Evolutionary conservation across 2,888 invertebrate species (phyloP).

Genomic region (Arrhopalites spinosus): DNA sequence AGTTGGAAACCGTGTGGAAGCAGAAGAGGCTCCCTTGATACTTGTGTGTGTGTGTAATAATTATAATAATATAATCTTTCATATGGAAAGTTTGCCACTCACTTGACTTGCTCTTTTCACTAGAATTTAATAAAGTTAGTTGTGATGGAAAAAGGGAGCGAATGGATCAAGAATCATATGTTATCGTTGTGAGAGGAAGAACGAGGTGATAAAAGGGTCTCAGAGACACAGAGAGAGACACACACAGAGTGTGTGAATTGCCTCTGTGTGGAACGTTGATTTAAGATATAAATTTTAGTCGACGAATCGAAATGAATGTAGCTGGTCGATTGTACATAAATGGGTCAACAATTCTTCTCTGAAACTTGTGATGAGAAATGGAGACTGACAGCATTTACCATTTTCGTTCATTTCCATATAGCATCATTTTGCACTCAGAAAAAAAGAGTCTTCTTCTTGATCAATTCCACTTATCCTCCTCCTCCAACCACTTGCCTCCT

Average conservation of each 20-base stretch:
- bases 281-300: neutral
- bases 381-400: neutral
- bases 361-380: neutral
- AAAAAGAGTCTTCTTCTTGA: neutral
- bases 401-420: neutral
- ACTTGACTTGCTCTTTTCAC: neutral
- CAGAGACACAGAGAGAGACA: neutral
- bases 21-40: no score
- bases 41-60: no score
- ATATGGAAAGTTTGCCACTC: no score
- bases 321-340: slow-evolving; percentile 15
- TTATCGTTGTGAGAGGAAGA: slow-evolving; percentile 25
- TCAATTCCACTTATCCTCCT: neutral
- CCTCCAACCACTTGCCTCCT: no score
- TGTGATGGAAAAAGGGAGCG: slow-evolving; percentile 10
- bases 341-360: slow-evolving; percentile 31
- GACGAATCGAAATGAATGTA: neutral
- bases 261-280: neutral
- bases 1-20: no score
- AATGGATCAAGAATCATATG: slow-evolving; percentile 13
- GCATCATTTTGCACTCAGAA: neutral
- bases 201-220: slow-evolving; percentile 17
- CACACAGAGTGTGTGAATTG: slow-evolving; percentile 6
- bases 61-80: no score
- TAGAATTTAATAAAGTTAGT: slow-evolving; percentile 11